Percentiles rank a stretch among this genome's conserved stretches.
phyloP scores from a whole-genome alignment of 2,888 invertebrate species.

The Dicranocentrus wangi region DNA sequence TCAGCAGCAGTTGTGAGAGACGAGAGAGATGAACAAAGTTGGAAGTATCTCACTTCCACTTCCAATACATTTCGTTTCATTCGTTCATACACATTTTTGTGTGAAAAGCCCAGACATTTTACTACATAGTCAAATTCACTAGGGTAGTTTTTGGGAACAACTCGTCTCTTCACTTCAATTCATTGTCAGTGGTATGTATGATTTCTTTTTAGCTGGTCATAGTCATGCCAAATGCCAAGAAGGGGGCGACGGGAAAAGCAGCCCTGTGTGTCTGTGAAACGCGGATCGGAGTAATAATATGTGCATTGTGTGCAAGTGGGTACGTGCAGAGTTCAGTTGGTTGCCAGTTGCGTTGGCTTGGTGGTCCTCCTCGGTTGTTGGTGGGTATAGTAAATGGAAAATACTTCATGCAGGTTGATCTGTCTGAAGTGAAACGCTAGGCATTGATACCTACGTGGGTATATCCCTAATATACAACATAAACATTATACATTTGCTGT shows the following conservation, averaged over 20 bases:
- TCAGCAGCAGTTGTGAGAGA: background rate
- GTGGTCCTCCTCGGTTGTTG: too few relatives aligned
- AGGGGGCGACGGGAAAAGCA: conserved; percentile 35
- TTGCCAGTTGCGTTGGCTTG: background rate
- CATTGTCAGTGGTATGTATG: conserved; percentile 23
- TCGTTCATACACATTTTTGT: conserved; percentile 8
- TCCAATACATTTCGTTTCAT: conserved; percentile 8
- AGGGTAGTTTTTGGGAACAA: conserved; percentile 7
- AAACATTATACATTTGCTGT: too few relatives aligned
- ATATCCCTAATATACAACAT: background rate
- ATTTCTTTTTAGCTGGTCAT: conserved; percentile 31
- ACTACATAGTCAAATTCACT: too few relatives aligned
- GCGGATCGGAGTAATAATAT: background rate
- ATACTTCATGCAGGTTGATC: conserved; percentile 49
- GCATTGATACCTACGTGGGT: background rate
- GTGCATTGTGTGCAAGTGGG: background rate
- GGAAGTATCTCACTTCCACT: background rate
- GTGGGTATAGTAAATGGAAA: background rate
- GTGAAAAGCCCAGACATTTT: background rate
- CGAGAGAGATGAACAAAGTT: background rate
- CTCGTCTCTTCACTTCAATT: background rate
- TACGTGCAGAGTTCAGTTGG: conserved; percentile 9
- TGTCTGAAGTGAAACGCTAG: too few relatives aligned
- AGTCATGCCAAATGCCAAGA: conserved; percentile 51
- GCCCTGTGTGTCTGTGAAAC: conserved; percentile 46